phyloP scores from a whole-genome alignment of 2,113 vertebrate species.

The Anhinga rufa region DNA sequence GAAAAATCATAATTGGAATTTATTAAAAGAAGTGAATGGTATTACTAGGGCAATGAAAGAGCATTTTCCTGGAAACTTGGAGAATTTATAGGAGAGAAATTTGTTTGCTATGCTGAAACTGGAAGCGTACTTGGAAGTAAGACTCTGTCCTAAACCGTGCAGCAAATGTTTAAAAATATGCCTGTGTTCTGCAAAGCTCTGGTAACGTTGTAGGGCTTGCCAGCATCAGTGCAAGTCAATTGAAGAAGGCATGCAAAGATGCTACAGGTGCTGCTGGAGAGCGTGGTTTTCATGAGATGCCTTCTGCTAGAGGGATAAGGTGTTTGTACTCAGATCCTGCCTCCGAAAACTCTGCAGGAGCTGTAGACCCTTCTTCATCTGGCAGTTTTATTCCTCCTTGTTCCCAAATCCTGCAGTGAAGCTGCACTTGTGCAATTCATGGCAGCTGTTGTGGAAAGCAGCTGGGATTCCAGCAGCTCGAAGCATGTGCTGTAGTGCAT shows the following conservation, averaged over 20 bases:
- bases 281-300: neutral
- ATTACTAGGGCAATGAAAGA: rapidly evolving
- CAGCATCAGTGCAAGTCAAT: neutral
- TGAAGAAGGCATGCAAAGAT: neutral
- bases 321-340: neutral
- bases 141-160: neutral
- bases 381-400: neutral
- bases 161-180: neutral
- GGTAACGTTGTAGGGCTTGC: neutral
- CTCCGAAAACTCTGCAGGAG: neutral
- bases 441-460: neutral
- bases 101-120: neutral
- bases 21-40: neutral
- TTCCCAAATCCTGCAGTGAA: neutral
- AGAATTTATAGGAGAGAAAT: neutral
- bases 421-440: neutral
- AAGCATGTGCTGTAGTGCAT: neutral
- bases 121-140: neutral
- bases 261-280: neutral
- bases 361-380: neutral
- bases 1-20: neutral
- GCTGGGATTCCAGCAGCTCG: neutral
- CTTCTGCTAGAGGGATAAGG: neutral
- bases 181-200: neutral
- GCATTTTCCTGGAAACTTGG: neutral